Percentiles rank a stretch among this genome's conserved stretches.
These are phyloP conservation scores for Andrena bicolor DNA, from an alignment of 2,888 invertebrate genomes.

Conservation along the genomic window DNA sequence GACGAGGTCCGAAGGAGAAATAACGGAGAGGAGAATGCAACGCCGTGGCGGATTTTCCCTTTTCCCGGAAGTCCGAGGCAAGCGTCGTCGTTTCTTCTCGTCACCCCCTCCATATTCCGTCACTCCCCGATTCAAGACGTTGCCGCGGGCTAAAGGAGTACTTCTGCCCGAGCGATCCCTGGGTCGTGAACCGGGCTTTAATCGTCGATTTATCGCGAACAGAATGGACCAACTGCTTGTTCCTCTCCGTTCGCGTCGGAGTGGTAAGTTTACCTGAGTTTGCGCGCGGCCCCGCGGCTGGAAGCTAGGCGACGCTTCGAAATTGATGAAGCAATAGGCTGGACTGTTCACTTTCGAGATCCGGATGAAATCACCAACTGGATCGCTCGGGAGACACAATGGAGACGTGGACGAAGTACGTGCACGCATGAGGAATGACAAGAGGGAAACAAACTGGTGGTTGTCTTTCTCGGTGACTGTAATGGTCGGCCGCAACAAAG, in stretches of 20 bases:
- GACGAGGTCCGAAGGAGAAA: constrained; percentile 20
- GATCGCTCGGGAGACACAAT: constrained; percentile 33
- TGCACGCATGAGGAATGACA: constrained; percentile 40
- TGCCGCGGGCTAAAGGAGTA: constrained; percentile 55
- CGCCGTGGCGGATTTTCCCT: constrained; percentile 33
- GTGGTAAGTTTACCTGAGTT: neutral
- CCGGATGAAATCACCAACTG: constrained; percentile 71
- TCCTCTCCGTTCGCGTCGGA: constrained; percentile 7
- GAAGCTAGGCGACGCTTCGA: constrained; percentile 1
- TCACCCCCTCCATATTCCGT: neutral
- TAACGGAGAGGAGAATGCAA: constrained; percentile 3
- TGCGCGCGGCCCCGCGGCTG: neutral
- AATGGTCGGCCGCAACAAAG: constrained; percentile 57
- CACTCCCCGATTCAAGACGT: constrained; percentile 36
- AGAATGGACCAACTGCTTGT: constrained; percentile 28
- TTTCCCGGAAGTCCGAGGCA: constrained; percentile 48
- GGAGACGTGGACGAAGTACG: constrained; percentile 25
- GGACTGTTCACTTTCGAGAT: constrained; percentile 68
- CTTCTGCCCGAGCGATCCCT: constrained; percentile 69
- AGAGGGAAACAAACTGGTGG: constrained; percentile 45
- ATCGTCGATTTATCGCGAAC: constrained; percentile 76
- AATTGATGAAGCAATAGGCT: constrained; percentile 58
- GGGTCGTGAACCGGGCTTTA: constrained; percentile 74
- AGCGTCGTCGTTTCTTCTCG: constrained; percentile 12
- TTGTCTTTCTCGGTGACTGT: constrained; percentile 41